phyloP scores from a whole-genome alignment of 1,140 invertebrate species.

The Sminthurinus signatus region DNA sequence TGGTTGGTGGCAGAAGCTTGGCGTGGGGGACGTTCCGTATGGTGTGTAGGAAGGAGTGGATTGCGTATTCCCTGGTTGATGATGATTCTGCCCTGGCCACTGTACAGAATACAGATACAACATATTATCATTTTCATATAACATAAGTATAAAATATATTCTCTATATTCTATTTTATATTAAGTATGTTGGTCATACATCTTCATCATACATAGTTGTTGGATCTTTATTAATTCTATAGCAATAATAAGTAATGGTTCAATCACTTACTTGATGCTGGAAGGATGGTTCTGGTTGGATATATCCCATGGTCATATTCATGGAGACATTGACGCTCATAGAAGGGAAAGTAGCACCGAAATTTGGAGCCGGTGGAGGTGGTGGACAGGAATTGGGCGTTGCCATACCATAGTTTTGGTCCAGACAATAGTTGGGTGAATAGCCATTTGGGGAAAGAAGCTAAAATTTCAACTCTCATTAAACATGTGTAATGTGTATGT shows the following conservation, averaged over 20 bases:
- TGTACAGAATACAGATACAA: too few species aligned
- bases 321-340: constrained; percentile 93
- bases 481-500: too few species aligned
- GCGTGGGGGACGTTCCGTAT: constrained; percentile 27
- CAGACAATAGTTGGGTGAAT: constrained; percentile 37
- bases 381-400: constrained; percentile 1
- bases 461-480: too few species aligned
- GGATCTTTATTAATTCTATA: too few species aligned
- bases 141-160: too few species aligned
- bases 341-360: constrained; percentile 57
- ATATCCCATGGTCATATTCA: constrained; percentile 95
- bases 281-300: constrained; percentile 25
- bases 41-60: constrained; percentile 33
- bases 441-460: constrained; percentile 36
- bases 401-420: constrained; percentile 28
- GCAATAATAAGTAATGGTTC: too few species aligned
- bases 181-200: too few species aligned
- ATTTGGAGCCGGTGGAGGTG: constrained; percentile 32
- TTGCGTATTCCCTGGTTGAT: constrained; percentile 29
- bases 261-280: constrained; percentile 39
- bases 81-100: not conserved
- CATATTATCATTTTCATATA: too few species aligned
- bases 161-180: too few species aligned
- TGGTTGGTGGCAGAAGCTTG: constrained; percentile 44
- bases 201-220: too few species aligned